A percentile compares a stretch with the other conserved stretches of the same genome.
Evolutionary conservation across 2,888 invertebrate genomes (phyloP).

Genomic region (Aphidius colemani): DNA sequence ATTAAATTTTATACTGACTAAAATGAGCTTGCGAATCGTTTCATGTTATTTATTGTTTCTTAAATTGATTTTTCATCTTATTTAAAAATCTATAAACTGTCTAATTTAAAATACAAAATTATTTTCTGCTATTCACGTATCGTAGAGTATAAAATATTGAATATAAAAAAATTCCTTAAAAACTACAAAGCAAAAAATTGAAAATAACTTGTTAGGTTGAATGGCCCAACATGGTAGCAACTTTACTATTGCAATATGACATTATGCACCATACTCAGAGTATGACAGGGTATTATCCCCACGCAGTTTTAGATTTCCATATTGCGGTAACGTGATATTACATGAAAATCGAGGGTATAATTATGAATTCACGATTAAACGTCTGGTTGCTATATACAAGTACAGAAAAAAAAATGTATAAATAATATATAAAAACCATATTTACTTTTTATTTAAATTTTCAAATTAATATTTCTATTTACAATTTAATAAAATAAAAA

Average conservation of each 20-base stretch:
- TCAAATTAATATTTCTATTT: too few relatives aligned
- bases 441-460: too few relatives aligned
- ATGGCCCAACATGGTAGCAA: conserved; percentile 40
- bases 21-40: too few relatives aligned
- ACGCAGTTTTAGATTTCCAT: conserved; percentile 58
- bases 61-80: too few relatives aligned
- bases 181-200: conserved; percentile 19
- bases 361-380: conserved; percentile 50
- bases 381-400: conserved; percentile 35
- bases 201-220: conserved; percentile 31
- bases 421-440: too few relatives aligned
- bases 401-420: conserved; percentile 22
- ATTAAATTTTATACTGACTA: too few relatives aligned
- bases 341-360: conserved; percentile 55
- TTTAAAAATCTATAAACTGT: too few relatives aligned
- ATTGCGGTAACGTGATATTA: conserved; percentile 56
- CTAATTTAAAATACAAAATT: too few relatives aligned
- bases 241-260: conserved; percentile 52
- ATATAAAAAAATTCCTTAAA: conserved; percentile 31
- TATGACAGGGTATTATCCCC: conserved; percentile 60
- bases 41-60: too few relatives aligned
- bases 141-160: conserved; percentile 10
- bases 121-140: too few relatives aligned
- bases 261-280: conserved; percentile 54
- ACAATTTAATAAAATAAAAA: too few relatives aligned